A percentile compares a stretch with the other conserved stretches of the same genome.
phyloP scores from a whole-genome alignment of 2,113 vertebrate species.

The Diadophis punctatus region DNA sequence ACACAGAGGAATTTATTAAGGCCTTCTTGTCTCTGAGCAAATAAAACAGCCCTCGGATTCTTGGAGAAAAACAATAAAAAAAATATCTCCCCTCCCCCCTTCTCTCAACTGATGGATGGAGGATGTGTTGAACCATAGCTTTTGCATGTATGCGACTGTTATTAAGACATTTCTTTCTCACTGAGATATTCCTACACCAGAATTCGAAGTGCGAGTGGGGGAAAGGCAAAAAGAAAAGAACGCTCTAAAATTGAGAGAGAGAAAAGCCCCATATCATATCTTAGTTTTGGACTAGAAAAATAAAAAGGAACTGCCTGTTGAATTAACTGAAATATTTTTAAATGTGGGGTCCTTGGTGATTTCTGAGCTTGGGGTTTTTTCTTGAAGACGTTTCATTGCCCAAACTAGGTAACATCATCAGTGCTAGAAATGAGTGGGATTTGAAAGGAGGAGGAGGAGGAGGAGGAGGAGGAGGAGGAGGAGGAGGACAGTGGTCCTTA shows the following conservation, averaged over 20 bases:
- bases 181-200: background rate
- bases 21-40: conserved; percentile 77
- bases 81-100: rapidly evolving
- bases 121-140: conserved; percentile 46
- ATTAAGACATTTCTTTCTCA: background rate
- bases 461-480: no score
- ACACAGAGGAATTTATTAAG: conserved; percentile 84
- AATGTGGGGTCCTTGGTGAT: background rate
- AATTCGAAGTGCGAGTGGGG: background rate
- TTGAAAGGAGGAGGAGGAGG: no score
- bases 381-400: background rate
- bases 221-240: background rate
- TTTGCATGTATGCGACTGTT: conserved; percentile 17
- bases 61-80: conserved; percentile 50
- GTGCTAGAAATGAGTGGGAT: background rate
- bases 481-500: no score
- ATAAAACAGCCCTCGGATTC: conserved; percentile 74
- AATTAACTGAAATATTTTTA: background rate
- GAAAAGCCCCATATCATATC: background rate
- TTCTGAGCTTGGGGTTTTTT: background rate
- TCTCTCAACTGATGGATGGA: conserved; percentile 50
- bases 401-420: background rate
- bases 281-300: background rate
- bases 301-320: background rate
- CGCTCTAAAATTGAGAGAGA: background rate